Base-by-base conservation (phyloP, 2,888 invertebrate genomes). In the Hemicrepidius hirtus region DNA sequence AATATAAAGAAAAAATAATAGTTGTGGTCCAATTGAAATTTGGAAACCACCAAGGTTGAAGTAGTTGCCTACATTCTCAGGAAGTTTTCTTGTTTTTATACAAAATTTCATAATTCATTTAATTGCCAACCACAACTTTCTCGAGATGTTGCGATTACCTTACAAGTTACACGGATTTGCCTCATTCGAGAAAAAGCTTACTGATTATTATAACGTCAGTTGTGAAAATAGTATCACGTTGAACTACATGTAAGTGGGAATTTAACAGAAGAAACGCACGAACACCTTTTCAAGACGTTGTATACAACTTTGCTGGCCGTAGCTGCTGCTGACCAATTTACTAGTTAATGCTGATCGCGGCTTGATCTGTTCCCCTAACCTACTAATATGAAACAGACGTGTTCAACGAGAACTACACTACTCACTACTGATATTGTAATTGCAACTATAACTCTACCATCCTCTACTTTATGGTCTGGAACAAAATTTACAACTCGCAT, bases 301-400 rank as follows among this genome's bases (percentile, higher is more conserved):
- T 62, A 40, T 68, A 59, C 37, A 37, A 68, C 60, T 59, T 69
- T 57, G 64, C 46, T 46, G 64, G 57, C 46, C 59, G 71, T 60
- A 71, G 49, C 49, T 60, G 60, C 57, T 60, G 60, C 28, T 71
- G 66, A 71, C 65, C 71, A 71, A 71, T 71, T 71, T 71, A 66
- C 71, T 71, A 71, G 71, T 71, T 71, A 71, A 71, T 71, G 71
- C 44, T 66, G 71, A 71, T 71, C 64, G 59, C 50, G 59, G 66
- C 65, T 66, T 71, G 50, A 71, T 65, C 71, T 78, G 79, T 77
- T 76, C 79, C 76, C 76, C 71, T 79, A 79, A 79, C 79, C 79
- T 78, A 79, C 76, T 76, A 79, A 79, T 79, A 77, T 73, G 70
- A 74, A 78, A 76, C 76, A 76, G 71, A 76, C 77, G 76, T 78